Conservation (phyloP, 2,113 vertebrate species). For the Mesoclemmys tuberculata region DNA sequence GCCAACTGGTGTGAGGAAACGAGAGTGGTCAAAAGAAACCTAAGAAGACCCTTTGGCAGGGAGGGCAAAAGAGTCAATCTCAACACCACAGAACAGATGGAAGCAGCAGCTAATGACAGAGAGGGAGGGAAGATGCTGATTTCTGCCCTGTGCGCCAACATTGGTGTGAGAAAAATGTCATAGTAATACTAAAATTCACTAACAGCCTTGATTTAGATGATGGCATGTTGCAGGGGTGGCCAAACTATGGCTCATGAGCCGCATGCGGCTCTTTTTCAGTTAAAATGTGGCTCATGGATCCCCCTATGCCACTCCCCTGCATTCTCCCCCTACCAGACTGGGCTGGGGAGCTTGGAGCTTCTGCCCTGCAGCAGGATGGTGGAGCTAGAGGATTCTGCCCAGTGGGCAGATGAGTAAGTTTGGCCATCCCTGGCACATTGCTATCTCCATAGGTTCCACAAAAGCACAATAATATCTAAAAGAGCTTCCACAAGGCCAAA, state of each 20-base stretch:
- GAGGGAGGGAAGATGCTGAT: not conserved
- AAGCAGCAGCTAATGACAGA: not conserved
- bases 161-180: not conserved
- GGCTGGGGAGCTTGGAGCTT: too few species aligned
- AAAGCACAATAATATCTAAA: not conserved
- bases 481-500: slow-evolving; percentile 12
- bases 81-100: not conserved
- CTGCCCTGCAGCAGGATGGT: too few species aligned
- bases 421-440: not conserved
- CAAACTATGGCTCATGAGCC: too few species aligned
- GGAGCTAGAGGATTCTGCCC: too few species aligned
- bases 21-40: not conserved
- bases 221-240: not conserved
- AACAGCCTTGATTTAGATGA: not conserved
- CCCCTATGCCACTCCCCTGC: too few species aligned
- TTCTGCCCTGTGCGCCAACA: not conserved
- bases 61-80: not conserved
- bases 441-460: not conserved
- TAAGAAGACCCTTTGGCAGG: not conserved
- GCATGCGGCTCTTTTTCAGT: too few species aligned
- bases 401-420: not conserved
- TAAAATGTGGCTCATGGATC: too few species aligned
- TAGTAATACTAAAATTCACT: not conserved
- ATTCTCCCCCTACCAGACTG: too few species aligned
- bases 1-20: not conserved